Conservation (phyloP, 2,888 invertebrate species). For the Phaedon cochleariae region DNA sequence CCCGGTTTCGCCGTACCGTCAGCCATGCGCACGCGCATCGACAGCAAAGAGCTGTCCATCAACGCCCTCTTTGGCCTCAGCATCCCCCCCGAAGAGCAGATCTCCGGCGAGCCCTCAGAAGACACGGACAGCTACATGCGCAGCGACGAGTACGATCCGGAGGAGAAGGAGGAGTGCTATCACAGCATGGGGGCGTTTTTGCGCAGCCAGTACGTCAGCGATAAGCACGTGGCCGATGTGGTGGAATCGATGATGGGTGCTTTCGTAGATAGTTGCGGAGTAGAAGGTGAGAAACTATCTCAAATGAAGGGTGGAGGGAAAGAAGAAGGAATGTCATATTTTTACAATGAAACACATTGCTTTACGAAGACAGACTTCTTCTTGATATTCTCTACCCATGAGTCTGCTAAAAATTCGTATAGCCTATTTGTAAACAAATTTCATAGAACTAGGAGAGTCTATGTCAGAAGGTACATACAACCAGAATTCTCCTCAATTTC, state of each 20-base stretch:
- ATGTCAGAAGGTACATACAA: too few relatives aligned
- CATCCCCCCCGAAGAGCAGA: constrained; percentile 61
- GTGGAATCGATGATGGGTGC: constrained; percentile 88
- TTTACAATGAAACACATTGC: too few relatives aligned
- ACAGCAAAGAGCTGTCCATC: constrained; percentile 59
- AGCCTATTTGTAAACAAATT: too few relatives aligned
- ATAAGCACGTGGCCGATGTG: constrained; percentile 81
- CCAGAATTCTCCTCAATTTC: too few relatives aligned
- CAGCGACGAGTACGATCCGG: constrained; percentile 49
- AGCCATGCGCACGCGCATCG: constrained; percentile 61
- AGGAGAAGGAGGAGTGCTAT: constrained; percentile 45
- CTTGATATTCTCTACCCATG: too few relatives aligned
- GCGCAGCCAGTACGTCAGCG: constrained; percentile 63
- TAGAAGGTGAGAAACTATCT: constrained; percentile 51
- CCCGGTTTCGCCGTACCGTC: constrained; percentile 76
- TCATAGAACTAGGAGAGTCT: too few relatives aligned
- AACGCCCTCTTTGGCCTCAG: constrained; percentile 63
- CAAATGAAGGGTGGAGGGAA: too few relatives aligned
- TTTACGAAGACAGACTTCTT: too few relatives aligned
- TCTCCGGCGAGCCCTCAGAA: constrained; percentile 50
- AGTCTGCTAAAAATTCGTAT: too few relatives aligned
- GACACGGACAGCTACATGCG: constrained; percentile 44
- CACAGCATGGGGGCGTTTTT: constrained; percentile 61
- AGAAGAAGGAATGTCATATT: too few relatives aligned
- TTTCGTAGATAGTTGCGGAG: constrained; percentile 68